Conservation (phyloP, 1,140 invertebrate species). For the Chrysomallon squamiferum region DNA sequence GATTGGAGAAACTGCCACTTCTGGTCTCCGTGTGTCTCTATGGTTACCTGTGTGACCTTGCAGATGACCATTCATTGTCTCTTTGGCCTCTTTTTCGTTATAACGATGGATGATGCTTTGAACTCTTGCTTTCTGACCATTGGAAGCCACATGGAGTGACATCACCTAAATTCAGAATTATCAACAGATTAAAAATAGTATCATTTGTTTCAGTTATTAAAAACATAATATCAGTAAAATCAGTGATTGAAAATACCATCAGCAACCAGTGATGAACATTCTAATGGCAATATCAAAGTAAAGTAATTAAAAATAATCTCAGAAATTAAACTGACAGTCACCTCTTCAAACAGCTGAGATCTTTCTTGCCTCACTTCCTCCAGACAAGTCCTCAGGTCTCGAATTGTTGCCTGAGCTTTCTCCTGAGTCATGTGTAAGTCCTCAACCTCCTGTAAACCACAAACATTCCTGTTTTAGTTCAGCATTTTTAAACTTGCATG, state of each 20-base stretch:
- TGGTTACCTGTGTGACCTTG: too few relatives aligned
- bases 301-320: too few relatives aligned
- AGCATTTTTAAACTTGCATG: too few relatives aligned
- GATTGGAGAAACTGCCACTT: too few relatives aligned
- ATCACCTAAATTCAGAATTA: slow-evolving; percentile 15
- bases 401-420: slow-evolving; percentile 43
- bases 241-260: too few relatives aligned
- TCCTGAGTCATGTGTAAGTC: slow-evolving; percentile 37
- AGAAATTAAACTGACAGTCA: too few relatives aligned
- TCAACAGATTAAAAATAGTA: slow-evolving; percentile 19
- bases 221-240: slow-evolving; percentile 25
- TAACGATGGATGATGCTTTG: slow-evolving; percentile 9
- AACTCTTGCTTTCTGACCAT: slow-evolving; percentile 17
- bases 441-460: slow-evolving; percentile 44
- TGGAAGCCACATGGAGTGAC: slow-evolving; percentile 4
- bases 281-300: too few relatives aligned
- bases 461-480: too few relatives aligned
- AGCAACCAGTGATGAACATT: too few relatives aligned
- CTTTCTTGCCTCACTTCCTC: slow-evolving; percentile 47
- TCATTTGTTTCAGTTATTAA: slow-evolving; percentile 32
- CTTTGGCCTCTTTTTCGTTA: slow-evolving; percentile 18
- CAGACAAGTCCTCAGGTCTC: slow-evolving; percentile 40
- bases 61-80: slow-evolving; percentile 4
- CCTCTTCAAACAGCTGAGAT: slow-evolving; percentile 39
- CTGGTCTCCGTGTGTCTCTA: too few relatives aligned